phyloP scores from a whole-genome alignment of 2,113 vertebrate species.

The Todiramphus saurophagus region DNA sequence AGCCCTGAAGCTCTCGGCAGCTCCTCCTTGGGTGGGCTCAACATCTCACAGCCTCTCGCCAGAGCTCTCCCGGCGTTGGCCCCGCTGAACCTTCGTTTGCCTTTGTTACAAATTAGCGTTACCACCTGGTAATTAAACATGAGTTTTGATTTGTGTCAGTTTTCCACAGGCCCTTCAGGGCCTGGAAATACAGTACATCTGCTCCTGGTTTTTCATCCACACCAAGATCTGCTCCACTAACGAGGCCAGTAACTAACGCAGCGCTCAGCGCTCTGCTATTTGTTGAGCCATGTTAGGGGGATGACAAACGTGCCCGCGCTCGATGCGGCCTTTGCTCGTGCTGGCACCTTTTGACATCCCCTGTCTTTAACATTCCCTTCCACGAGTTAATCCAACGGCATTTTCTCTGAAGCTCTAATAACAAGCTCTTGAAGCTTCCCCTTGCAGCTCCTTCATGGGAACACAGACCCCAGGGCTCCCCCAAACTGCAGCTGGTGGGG shows the following conservation, averaged over 20 bases:
- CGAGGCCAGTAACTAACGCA: background rate
- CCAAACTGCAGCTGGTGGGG: background rate
- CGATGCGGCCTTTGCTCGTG: background rate
- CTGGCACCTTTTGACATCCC: background rate
- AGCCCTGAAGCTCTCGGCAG: accelerated
- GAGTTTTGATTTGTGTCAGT: background rate
- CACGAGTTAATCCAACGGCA: background rate
- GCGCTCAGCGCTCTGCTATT: accelerated
- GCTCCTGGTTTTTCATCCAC: background rate
- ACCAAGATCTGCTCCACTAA: background rate
- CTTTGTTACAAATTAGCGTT: background rate
- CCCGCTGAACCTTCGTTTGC: accelerated
- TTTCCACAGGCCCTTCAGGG: background rate
- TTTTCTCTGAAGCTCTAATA: background rate
- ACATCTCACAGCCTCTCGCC: accelerated
- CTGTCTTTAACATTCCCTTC: background rate
- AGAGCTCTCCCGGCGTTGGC: background rate
- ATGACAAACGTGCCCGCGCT: background rate
- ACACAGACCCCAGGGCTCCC: background rate
- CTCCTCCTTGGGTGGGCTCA: background rate
- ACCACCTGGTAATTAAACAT: background rate
- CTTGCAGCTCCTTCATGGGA: background rate
- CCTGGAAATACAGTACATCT: background rate
- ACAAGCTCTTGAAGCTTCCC: background rate
- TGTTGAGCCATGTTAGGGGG: background rate